These are phyloP conservation scores for Heteromormyrus szaboi DNA, from an alignment of 2,797 vertebrate species.

Conservation along the genomic window DNA sequence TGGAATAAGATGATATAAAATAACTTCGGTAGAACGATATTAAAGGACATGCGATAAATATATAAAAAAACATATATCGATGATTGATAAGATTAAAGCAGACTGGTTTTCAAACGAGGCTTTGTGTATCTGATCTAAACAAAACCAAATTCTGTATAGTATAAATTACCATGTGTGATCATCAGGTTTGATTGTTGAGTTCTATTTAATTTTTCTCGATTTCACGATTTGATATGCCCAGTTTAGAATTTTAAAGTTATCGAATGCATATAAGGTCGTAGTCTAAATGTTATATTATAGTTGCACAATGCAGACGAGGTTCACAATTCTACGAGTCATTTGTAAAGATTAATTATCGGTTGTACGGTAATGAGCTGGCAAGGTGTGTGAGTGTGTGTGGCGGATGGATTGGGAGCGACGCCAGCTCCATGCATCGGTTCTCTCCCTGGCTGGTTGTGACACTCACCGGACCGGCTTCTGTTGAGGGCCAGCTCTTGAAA, in stretches of 20 bases:
- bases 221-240: neutral
- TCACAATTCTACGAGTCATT: neutral
- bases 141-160: neutral
- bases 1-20: neutral
- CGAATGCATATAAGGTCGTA: neutral
- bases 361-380: constrained; percentile 27
- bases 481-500: constrained; percentile 17
- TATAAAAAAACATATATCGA: neutral
- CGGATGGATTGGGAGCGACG: constrained; percentile 16
- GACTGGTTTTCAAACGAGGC: neutral
- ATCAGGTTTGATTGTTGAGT: neutral
- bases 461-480: constrained; percentile 14
- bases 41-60: neutral
- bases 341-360: constrained; percentile 23
- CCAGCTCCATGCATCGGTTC: constrained; percentile 14
- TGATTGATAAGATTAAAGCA: neutral
- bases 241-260: neutral
- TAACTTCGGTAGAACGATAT: neutral
- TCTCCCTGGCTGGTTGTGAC: neutral
- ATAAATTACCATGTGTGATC: neutral
- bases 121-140: neutral
- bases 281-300: neutral
- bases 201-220: neutral
- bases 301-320: neutral
- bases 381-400: constrained; percentile 7